Conservation (phyloP, 2,888 invertebrate species). For the Thera britannica region DNA sequence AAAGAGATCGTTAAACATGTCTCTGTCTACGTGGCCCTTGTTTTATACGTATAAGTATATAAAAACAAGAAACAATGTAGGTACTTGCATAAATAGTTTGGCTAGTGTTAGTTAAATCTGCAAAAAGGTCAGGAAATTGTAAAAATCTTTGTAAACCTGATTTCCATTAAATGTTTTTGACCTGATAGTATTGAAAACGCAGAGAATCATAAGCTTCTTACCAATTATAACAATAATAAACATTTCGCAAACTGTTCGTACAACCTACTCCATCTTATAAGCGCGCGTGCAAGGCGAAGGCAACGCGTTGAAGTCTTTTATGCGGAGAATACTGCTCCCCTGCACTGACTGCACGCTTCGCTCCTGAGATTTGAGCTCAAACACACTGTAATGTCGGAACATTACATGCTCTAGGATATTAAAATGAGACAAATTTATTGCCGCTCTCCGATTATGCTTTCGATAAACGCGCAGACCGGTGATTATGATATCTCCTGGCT, state of each 20-base stretch:
- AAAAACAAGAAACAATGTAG: too few species aligned
- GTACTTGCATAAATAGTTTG: too few species aligned
- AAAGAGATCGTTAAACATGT: too few species aligned
- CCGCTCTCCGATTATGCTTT: constrained; percentile 79
- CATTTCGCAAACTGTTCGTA: neutral
- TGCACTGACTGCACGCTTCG: constrained; percentile 46
- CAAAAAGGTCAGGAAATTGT: neutral
- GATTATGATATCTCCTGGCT: constrained; percentile 83
- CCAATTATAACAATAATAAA: neutral
- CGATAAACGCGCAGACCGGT: constrained; percentile 83
- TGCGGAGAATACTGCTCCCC: constrained; percentile 52
- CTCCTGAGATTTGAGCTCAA: constrained; percentile 63
- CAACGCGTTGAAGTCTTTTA: constrained; percentile 79
- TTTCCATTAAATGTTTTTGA: too few species aligned
- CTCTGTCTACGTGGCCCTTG: too few species aligned
- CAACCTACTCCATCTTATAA: neutral
- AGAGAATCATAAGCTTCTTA: neutral
- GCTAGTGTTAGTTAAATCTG: neutral
- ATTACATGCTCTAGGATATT: constrained; percentile 79
- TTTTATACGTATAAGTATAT: too few species aligned
- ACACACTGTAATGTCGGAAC: constrained; percentile 66
- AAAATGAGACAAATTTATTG: constrained; percentile 84
- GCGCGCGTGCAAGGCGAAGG: constrained; percentile 23
- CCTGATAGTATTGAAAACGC: neutral
- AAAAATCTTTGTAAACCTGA: neutral